Base-by-base conservation (phyloP, 1,140 invertebrate genomes). In the Drosophila subobscura region DNA sequence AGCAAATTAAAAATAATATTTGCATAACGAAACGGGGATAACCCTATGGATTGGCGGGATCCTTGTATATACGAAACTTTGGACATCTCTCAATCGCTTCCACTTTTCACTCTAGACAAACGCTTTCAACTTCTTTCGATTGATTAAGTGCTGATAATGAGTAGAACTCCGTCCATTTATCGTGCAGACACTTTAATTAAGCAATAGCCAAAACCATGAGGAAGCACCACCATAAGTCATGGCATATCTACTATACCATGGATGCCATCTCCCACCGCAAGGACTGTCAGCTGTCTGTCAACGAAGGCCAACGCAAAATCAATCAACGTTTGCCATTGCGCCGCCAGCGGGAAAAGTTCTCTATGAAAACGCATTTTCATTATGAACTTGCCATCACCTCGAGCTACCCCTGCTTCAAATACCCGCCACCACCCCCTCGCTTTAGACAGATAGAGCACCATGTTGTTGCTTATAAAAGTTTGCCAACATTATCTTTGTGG, bases 301-400 rank as follows among this genome's bases (percentile, higher is more conserved):
- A 57, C 74, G 50, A 37, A 25, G 61, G 46, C 44, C 60, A 77
- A 67, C 60, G 54, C 50, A 73, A 81, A 85, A 85, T 85, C 83
- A 85, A 85, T 85, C 81, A 85, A 88, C 83, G 79, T 70, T 70
- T 52, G 29, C 63, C 66, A 33, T 41, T 57, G 25, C 37, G 33
- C 53, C 68, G 27, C 41, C 49, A 45, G 41, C 51, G 47, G 33
- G 29, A 72, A 74, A 58, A 70, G 49, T 59, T 60, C 12, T 45
- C 49, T 51, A 52, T 56, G 76, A 81, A 79, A 77, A 77, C 63
- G 58, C 77, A 81, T 81, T 85, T 80, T 77, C 77, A 86, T 86
- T 77, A 76, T 49, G 52, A 61, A 58, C 58, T 64, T 57, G 53
- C 27, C 27, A 27, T 37, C 47, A 46, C 52, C 47, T 60, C 33